Percentiles rank a stretch among this genome's conserved stretches.
Evolutionary conservation across 1,140 invertebrate genomes (phyloP).

Genomic region (Drosophila takahashii): DNA sequence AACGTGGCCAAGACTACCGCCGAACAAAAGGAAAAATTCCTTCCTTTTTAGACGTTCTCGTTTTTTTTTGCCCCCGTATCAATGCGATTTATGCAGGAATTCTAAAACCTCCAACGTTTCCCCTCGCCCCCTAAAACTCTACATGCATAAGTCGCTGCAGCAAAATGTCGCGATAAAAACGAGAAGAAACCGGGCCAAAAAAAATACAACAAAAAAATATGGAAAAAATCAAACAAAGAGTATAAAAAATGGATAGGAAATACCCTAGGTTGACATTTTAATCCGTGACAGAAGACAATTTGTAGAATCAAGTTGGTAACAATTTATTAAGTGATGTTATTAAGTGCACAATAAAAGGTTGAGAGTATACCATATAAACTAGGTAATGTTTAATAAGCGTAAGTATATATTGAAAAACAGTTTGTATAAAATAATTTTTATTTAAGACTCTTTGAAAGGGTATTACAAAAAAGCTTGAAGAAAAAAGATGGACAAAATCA

Average conservation of each 20-base stretch:
- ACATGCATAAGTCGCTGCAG: slow-evolving; percentile 37
- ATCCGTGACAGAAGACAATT: neutral
- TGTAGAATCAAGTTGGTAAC: neutral
- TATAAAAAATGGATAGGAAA: neutral
- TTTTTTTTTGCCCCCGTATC: slow-evolving; percentile 54
- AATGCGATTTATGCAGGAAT: slow-evolving; percentile 78
- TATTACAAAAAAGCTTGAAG: neutral
- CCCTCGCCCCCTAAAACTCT: neutral
- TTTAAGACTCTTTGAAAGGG: neutral
- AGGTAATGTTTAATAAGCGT: too few relatives aligned
- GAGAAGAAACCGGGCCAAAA: neutral
- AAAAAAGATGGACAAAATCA: slow-evolving; percentile 15
- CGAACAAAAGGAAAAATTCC: slow-evolving; percentile 62
- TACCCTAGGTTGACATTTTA: neutral
- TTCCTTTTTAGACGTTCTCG: slow-evolving; percentile 1
- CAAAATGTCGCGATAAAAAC: slow-evolving; percentile 53
- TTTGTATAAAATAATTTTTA: too few relatives aligned
- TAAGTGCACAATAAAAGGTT: too few relatives aligned
- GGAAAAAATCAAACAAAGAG: neutral
- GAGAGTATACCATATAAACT: too few relatives aligned
- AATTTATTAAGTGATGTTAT: neutral
- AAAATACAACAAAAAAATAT: neutral
- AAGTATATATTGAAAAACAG: too few relatives aligned
- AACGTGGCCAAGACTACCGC: slow-evolving; percentile 60
- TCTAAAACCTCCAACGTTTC: slow-evolving; percentile 29